Conservation (phyloP, 2,113 vertebrate species). For the Cyrtonyx montezumae region DNA sequence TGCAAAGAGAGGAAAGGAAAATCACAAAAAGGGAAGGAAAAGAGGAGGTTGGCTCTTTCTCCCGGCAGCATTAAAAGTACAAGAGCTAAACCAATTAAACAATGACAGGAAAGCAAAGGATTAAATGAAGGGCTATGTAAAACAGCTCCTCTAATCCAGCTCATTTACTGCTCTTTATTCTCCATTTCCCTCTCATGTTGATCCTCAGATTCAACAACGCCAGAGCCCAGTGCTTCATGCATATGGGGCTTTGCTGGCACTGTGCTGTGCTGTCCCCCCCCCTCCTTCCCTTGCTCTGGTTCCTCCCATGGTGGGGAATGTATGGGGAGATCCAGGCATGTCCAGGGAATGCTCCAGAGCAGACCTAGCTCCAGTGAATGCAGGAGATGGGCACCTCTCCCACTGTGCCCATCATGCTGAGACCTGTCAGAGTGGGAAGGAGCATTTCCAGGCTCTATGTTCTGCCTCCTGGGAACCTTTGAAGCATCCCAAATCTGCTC, state of each 20-base stretch:
- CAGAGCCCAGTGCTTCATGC: fast-evolving
- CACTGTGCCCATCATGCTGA: fast-evolving
- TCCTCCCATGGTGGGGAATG: fast-evolving
- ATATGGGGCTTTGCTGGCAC: neutral
- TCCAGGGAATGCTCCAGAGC: neutral
- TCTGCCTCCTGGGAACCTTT: neutral
- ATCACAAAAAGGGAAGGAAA: neutral
- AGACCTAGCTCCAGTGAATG: fast-evolving
- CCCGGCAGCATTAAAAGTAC: slow-evolving; percentile 51
- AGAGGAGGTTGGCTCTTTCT: slow-evolving; percentile 8
- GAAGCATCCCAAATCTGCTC: neutral
- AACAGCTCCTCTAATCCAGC: slow-evolving; percentile 70
- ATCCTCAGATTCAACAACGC: slow-evolving; percentile 18
- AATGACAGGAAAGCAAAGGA: slow-evolving; percentile 70
- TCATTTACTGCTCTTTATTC: slow-evolving; percentile 70
- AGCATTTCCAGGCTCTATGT: neutral
- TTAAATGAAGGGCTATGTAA: slow-evolving; percentile 71
- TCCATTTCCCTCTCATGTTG: slow-evolving; percentile 56
- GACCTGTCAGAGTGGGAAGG: fast-evolving
- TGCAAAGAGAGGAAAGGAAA: slow-evolving; percentile 39
- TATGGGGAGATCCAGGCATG: fast-evolving
- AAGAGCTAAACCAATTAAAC: slow-evolving; percentile 72
- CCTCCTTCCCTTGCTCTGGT: neutral
- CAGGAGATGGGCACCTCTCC: neutral
- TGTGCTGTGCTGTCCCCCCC: neutral